Conservation (phyloP, 2,113 vertebrate genomes). For the Pedetes capensis region DNA sequence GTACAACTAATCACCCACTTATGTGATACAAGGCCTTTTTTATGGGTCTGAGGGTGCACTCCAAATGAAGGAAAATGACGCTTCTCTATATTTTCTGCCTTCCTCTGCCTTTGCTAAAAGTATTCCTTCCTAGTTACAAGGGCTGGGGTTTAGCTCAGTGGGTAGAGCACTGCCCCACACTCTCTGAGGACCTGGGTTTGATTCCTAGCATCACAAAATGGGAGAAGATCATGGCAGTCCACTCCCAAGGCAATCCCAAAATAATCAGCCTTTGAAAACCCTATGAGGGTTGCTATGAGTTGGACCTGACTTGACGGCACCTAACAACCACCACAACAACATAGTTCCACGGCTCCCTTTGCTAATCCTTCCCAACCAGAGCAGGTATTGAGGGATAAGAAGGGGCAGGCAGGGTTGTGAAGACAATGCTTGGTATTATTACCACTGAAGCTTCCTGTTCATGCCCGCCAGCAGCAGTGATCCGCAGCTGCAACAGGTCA, state of each 20-base stretch:
- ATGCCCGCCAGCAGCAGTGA: neutral
- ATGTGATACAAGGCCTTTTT: constrained; percentile 42
- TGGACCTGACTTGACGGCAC: too few relatives aligned
- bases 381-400: neutral
- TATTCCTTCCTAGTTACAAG: too few relatives aligned
- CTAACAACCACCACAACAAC: too few relatives aligned
- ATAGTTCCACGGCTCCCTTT: neutral
- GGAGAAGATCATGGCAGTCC: too few relatives aligned
- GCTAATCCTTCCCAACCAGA: neutral
- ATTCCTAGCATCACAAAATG: too few relatives aligned
- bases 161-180: too few relatives aligned
- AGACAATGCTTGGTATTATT: fast-evolving
- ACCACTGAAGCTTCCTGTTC: fast-evolving
- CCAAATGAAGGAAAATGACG: constrained; percentile 1
- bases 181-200: too few relatives aligned
- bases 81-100: constrained; percentile 34
- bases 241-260: too few relatives aligned
- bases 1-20: constrained; percentile 54
- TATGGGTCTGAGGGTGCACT: neutral
- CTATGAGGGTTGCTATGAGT: too few relatives aligned
- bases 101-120: neutral
- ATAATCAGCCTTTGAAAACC: too few relatives aligned
- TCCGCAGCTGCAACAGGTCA: fast-evolving
- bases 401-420: fast-evolving
- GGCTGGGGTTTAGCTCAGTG: too few relatives aligned